These are phyloP conservation scores for Pygoscelis antarcticus DNA, from an alignment of 2,113 vertebrate genomes.

Conservation along the genomic window DNA sequence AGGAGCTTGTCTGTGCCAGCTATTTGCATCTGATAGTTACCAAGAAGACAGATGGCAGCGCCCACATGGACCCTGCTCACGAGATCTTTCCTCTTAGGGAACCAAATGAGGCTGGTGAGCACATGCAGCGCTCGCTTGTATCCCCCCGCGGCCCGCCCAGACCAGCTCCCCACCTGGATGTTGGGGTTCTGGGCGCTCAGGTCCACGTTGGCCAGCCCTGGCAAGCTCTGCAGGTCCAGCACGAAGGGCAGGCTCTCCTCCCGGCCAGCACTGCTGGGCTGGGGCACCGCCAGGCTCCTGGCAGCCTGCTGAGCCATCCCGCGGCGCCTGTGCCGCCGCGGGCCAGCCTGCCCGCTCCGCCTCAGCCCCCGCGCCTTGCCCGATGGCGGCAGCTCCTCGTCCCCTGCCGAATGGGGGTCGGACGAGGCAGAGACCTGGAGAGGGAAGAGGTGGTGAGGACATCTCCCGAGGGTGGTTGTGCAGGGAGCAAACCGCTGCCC, in stretches of 20 bases:
- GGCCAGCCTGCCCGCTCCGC: neutral
- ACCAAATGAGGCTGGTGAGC: neutral
- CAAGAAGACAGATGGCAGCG: neutral
- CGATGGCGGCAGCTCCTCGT: slow-evolving; percentile 52
- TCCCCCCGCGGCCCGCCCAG: accelerated
- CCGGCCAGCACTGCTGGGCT: slow-evolving; percentile 4
- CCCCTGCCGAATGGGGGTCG: neutral
- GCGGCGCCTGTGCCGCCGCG: slow-evolving; percentile 60
- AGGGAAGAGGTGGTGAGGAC: neutral
- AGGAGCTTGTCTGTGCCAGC: neutral
- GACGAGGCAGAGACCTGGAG: slow-evolving; percentile 67
- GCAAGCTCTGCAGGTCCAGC: slow-evolving; percentile 87
- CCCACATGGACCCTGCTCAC: accelerated
- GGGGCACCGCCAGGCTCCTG: slow-evolving; percentile 36
- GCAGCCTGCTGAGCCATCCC: slow-evolving; percentile 66
- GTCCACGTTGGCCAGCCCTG: slow-evolving; percentile 82
- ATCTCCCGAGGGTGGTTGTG: neutral
- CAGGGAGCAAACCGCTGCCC: neutral
- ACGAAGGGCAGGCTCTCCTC: slow-evolving; percentile 82
- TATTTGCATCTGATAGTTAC: neutral
- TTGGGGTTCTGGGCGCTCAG: slow-evolving; percentile 88
- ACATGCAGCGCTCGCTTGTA: accelerated
- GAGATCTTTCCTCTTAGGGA: neutral
- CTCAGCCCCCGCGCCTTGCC: slow-evolving; percentile 75
- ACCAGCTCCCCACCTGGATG: slow-evolving; percentile 82